These are phyloP conservation scores for Helicoverpa armigera DNA, from an alignment of 1,140 invertebrate genomes.

Conservation along the genomic window DNA sequence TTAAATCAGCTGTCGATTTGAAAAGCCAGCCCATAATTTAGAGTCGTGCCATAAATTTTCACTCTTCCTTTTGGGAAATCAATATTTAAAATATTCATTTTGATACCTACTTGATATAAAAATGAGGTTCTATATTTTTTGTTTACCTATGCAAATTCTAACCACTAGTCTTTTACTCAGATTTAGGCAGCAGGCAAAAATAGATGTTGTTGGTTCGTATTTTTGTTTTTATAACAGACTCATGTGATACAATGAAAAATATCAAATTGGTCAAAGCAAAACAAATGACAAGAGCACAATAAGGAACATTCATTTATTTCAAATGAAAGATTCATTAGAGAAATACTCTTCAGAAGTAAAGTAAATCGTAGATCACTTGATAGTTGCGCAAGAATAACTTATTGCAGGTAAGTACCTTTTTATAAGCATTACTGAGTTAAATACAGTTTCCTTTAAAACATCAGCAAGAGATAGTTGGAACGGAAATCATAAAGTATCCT, in stretches of 20 bases:
- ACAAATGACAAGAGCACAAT: too few species aligned
- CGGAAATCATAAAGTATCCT: slow-evolving; percentile 36
- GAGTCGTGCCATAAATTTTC: not conserved
- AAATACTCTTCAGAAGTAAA: too few species aligned
- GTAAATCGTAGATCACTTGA: too few species aligned
- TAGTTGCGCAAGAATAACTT: not conserved
- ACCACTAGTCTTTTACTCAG: too few species aligned
- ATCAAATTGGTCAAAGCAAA: too few species aligned
- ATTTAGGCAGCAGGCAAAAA: too few species aligned
- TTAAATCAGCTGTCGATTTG: slow-evolving; percentile 32
- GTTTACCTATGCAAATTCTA: not conserved
- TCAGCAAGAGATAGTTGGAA: slow-evolving; percentile 5
- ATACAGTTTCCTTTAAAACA: slow-evolving; percentile 30
- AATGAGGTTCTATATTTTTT: not conserved
- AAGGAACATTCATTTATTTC: too few species aligned
- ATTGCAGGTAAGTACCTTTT: not conserved
- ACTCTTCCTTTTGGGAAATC: slow-evolving; percentile 20
- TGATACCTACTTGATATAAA: too few species aligned
- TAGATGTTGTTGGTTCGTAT: too few species aligned
- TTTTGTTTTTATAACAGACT: too few species aligned
- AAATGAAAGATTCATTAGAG: too few species aligned
- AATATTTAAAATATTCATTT: slow-evolving; percentile 14
- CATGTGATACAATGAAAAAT: too few species aligned
- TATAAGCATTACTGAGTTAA: slow-evolving; percentile 10
- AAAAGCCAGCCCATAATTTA: slow-evolving; percentile 10